phyloP scores from a whole-genome alignment of 2,113 vertebrate species.

The Campylomormyrus numenius region DNA sequence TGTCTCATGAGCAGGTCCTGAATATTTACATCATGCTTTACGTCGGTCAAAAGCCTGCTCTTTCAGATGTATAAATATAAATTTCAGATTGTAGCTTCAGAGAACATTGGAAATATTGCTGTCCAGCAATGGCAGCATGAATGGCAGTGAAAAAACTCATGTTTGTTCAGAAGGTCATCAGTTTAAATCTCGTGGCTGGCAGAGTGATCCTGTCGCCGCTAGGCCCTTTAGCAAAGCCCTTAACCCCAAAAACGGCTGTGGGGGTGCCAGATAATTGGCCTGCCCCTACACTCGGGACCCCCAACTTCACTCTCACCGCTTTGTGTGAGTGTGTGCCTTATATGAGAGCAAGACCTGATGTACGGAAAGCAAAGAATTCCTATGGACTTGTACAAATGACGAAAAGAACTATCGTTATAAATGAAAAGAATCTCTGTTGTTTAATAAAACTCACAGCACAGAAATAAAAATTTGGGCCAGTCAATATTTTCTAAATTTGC shows the following conservation, averaged over 20 bases:
- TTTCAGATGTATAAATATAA: neutral
- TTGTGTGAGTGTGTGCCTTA: neutral
- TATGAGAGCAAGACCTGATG: neutral
- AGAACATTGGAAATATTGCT: neutral
- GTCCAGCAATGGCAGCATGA: neutral
- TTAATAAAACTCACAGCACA: neutral
- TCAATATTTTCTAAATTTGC: neutral
- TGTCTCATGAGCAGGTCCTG: neutral
- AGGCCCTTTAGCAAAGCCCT: neutral
- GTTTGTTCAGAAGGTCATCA: neutral
- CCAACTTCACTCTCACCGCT: neutral
- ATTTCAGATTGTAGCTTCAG: neutral
- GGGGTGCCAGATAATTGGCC: neutral
- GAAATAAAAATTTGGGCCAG: neutral
- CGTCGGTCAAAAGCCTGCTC: neutral
- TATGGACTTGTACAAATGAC: neutral
- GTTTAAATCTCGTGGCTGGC: neutral
- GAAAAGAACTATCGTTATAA: neutral
- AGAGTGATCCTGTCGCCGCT: neutral
- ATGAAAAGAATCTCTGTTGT: neutral
- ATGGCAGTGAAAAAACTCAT: neutral
- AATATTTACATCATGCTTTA: neutral
- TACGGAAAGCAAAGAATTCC: neutral
- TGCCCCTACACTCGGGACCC: neutral
- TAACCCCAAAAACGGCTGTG: neutral